These are phyloP conservation scores for Agrochola macilenta DNA, from an alignment of 2,888 invertebrate genomes.

Conservation along the genomic window DNA sequence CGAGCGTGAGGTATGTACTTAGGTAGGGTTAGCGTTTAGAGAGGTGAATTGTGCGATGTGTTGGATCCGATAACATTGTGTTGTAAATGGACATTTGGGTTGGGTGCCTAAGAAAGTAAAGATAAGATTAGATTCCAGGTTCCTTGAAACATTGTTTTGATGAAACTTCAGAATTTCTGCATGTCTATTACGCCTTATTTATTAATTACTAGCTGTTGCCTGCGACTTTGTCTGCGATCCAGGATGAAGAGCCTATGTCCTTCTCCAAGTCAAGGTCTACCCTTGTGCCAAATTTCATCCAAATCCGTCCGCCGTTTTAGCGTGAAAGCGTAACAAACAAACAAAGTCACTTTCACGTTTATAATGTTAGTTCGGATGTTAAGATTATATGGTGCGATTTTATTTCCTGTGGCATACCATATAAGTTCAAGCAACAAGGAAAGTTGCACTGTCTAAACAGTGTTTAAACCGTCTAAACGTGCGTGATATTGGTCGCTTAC, in stretches of 20 bases:
- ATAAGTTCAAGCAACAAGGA: not conserved
- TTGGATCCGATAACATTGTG: slow-evolving; percentile 12
- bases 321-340: too few relatives aligned
- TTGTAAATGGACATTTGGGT: not conserved
- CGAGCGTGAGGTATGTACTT: slow-evolving; percentile 36
- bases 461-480: not conserved
- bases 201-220: too few relatives aligned
- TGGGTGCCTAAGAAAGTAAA: not conserved
- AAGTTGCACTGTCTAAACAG: not conserved
- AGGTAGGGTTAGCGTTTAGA: slow-evolving; percentile 22
- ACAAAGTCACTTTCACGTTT: too few relatives aligned
- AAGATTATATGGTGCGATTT: not conserved
- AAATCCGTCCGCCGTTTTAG: too few relatives aligned
- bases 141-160: not conserved
- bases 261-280: too few relatives aligned
- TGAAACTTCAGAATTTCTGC: not conserved
- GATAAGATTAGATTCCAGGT: not conserved
- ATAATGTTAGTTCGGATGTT: too few relatives aligned
- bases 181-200: not conserved
- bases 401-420: not conserved
- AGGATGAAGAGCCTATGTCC: too few relatives aligned
- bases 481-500: not conserved
- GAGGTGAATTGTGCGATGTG: slow-evolving; percentile 16
- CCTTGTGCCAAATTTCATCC: too few relatives aligned
- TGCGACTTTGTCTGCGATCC: too few relatives aligned